Percentiles rank a stretch among this genome's conserved stretches.
These are phyloP conservation scores for Oreocharis arfaki DNA, from an alignment of 2,113 vertebrate species.

Conservation along the genomic window DNA sequence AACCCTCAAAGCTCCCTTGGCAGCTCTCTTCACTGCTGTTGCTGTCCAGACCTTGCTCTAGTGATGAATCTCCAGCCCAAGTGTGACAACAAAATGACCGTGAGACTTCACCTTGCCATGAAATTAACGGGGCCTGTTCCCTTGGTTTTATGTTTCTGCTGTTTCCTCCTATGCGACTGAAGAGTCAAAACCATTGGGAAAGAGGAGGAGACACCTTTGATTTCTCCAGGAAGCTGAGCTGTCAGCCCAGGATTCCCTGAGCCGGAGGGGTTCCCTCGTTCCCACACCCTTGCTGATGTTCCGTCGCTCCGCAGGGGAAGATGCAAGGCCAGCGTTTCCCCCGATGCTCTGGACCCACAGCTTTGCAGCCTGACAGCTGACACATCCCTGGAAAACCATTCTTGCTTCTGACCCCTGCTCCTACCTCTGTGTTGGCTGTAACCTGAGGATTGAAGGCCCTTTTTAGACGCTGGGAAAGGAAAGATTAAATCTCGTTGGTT, in stretches of 20 bases:
- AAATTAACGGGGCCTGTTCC: neutral
- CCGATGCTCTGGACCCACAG: too few relatives aligned
- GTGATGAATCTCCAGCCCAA: neutral
- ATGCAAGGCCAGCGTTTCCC: neutral
- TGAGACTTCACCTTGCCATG: neutral
- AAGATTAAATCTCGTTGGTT: neutral
- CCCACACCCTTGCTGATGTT: neutral
- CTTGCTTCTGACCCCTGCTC: neutral
- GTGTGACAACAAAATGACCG: neutral
- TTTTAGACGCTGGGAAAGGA: neutral
- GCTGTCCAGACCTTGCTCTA: neutral
- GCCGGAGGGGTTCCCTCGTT: neutral
- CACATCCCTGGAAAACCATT: fast-evolving
- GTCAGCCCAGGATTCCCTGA: neutral
- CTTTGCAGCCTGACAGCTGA: neutral
- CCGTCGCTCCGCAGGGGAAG: neutral
- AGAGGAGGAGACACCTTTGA: neutral
- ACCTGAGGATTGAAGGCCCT: too few relatives aligned
- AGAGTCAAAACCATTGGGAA: neutral
- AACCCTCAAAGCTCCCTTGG: neutral
- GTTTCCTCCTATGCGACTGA: neutral
- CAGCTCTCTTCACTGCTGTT: neutral
- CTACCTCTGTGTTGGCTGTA: neutral
- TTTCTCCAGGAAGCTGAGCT: neutral
- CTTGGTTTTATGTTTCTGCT: neutral